Evolutionary conservation across 2,113 vertebrate genomes (phyloP), one percentile per base, ranked within the genome.

Genomic region (Vicugna pacos): DNA sequence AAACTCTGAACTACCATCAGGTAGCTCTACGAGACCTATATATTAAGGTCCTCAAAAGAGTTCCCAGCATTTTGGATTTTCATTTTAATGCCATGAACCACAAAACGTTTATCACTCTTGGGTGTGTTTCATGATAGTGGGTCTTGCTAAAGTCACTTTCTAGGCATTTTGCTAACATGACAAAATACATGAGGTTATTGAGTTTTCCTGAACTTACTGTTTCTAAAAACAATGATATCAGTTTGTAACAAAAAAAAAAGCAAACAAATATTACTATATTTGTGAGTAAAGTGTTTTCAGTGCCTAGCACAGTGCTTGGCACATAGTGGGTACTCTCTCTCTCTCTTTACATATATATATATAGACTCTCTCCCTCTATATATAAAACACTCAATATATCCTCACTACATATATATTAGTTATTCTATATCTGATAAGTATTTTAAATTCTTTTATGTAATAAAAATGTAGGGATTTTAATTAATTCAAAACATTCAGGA

Each of bases 401-500:
- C 20, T 91, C 17, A 75, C 60, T 70, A 60, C 12, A 79, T 48
- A 38, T 80, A 26, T 65, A 62, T 24, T 32, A 69, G 70, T 72
- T 50, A 83, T 56, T 84, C n/a, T 19, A 20, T 79, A 56, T 42
- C 30, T 72, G 79, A 24, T 60, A 83, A 54, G 2, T 12, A 70
- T 52, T 79, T 42, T 69, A 96, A 58, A 46, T 13, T 54, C 32
- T 58, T 90, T 86, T 56, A 72, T 9, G 67, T 83, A 72, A 75
- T 54, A 89, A 84, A 13, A 89, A 85, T 48, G 5, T 42, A 72
- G 7, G 17, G 24, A 79, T 80, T 96, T 80, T 35, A 95, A 80
- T 91, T 80, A 15, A 90, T 30, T n/a, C 28, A 88, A 60, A 75
- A 76, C 26, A 67, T 20, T 58, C 12, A 85, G 46, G 3, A 65